A percentile compares a stretch with the other conserved stretches of the same genome.
These are phyloP conservation scores for Mobula birostris DNA, from an alignment of 2,113 vertebrate genomes.

Conservation along the genomic window DNA sequence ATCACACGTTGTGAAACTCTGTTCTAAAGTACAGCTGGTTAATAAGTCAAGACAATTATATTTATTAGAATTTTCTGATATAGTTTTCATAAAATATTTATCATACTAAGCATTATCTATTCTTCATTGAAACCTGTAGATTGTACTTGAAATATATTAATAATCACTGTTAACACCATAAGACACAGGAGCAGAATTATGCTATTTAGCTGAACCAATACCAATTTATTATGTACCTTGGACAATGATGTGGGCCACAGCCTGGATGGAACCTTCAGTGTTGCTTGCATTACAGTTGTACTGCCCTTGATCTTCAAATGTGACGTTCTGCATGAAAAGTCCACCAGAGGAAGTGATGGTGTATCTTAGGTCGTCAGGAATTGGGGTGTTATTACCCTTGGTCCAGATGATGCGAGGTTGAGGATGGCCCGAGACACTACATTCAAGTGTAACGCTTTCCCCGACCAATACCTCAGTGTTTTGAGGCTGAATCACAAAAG, in stretches of 20 bases:
- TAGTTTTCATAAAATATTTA: background rate
- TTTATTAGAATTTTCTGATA: background rate
- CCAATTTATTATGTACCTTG: constrained; percentile 21
- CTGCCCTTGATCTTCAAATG: constrained; percentile 27
- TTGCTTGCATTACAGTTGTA: constrained; percentile 38
- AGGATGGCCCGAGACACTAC: constrained; percentile 34
- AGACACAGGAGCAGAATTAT: too few relatives aligned
- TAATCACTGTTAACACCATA: background rate
- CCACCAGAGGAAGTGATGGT: constrained; percentile 37
- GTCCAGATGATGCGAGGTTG: constrained; percentile 37
- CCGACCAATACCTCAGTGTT: constrained; percentile 39
- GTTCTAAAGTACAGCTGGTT: background rate
- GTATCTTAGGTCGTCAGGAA: constrained; percentile 35
- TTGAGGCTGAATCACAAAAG: constrained; percentile 39
- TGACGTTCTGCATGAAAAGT: constrained; percentile 38
- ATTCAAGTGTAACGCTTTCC: constrained; percentile 39
- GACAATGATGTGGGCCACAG: constrained; percentile 38
- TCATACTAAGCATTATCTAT: background rate
- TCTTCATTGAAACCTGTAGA: background rate
- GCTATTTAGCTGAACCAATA: background rate
- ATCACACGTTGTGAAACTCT: too few relatives aligned
- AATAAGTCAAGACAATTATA: background rate
- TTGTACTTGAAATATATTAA: background rate
- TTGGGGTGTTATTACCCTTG: constrained; percentile 1
- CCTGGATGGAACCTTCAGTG: constrained; percentile 37